Evolutionary conservation across 2,113 vertebrate genomes (phyloP), one percentile per base, ranked within the genome.

Genomic region (Peromyscus maniculatus): DNA sequence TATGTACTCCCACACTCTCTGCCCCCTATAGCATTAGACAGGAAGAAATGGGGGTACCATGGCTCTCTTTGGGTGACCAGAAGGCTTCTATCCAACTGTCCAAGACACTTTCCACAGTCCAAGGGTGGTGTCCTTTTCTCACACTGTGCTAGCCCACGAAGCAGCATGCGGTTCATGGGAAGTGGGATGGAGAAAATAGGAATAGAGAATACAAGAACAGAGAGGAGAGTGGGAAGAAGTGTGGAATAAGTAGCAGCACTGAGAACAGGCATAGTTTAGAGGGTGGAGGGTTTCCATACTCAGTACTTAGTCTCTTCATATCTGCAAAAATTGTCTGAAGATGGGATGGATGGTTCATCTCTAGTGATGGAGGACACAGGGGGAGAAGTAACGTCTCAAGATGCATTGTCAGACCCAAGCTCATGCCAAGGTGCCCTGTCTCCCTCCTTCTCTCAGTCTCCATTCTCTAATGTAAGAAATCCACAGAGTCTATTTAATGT

Each of bases 1-100:
- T 97, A 91, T 83, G 80, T 83, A 91, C 95, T 88, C 96, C 55
- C 64, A 93, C 93, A 94, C 7, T 21, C 36, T 13, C 33, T 26
- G 13, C 3, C 11, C 6, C 21, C 16, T 0, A 1, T 16, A 62
- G 55, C 33, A 11, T 16, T 43, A 12, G 24, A 28, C 39, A 22
- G 6, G 4, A 80, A 46, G 59, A 43, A 12, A 15, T 3, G 0
- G 1, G 0, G 3, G 22, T 31, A 4, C 33, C 46, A 2, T 1
- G 6, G n/a, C 31, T 49, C 55, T 71, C 2, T 31, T 26, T 15
- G 15, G 39, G 74, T 16, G 74, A 79, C 36, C 0, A 28, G 26
- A 10, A 22, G 67, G 19, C 39, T 31, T 5, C 12, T 75, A 16
- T 10, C 69, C 71, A 43, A 36, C 7, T 28, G n/a, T 46, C 21